These are phyloP conservation scores for Sternotherus odoratus DNA, from an alignment of 2,797 vertebrate species.

Conservation along the genomic window DNA sequence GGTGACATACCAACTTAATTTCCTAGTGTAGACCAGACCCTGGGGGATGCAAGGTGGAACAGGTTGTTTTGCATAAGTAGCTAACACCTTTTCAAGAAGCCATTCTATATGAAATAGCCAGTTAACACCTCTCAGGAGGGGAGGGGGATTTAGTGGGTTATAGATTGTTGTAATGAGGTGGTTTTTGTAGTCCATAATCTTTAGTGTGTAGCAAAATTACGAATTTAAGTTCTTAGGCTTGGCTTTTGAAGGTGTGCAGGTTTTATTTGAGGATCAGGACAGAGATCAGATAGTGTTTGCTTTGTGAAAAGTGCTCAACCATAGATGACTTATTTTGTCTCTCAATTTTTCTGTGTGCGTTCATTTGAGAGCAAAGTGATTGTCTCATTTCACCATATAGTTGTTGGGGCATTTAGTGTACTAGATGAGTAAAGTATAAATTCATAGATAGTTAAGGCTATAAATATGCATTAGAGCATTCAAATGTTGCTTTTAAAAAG, in stretches of 20 bases:
- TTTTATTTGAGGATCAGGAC: background rate
- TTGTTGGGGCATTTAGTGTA: background rate
- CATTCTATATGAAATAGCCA: background rate
- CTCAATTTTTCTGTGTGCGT: background rate
- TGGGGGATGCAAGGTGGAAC: background rate
- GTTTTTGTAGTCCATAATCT: too few species aligned
- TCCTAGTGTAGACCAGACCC: background rate
- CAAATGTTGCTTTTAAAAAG: background rate
- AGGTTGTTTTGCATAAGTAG: background rate
- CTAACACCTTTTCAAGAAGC: background rate
- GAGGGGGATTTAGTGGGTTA: too few species aligned
- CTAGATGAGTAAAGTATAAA: background rate
- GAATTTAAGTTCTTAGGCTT: too few species aligned
- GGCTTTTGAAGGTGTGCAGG: background rate
- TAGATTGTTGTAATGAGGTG: too few species aligned
- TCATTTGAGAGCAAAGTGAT: background rate
- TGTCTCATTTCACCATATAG: background rate
- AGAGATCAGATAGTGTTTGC: background rate
- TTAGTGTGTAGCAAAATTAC: too few species aligned
- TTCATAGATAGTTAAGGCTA: background rate
- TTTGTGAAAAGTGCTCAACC: background rate
- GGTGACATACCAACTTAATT: background rate
- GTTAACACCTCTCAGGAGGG: background rate
- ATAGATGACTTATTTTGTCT: background rate
- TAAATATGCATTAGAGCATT: background rate